These are phyloP conservation scores for Galbula dea DNA, from an alignment of 2,113 vertebrate genomes.

Conservation along the genomic window DNA sequence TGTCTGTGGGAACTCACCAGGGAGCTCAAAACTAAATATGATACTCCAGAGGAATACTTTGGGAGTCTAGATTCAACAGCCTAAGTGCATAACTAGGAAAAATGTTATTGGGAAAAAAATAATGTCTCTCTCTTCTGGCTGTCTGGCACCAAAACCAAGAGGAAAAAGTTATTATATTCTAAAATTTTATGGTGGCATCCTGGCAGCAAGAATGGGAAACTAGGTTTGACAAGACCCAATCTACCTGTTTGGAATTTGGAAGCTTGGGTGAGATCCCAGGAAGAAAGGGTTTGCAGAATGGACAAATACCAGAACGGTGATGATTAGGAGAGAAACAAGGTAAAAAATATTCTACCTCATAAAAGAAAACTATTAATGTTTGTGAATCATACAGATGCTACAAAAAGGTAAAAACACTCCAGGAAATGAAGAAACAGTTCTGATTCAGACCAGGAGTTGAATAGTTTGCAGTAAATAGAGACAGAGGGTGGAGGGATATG, in stretches of 20 bases:
- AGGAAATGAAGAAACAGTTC: constrained; percentile 16
- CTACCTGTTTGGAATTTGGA: not conserved
- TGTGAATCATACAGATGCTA: constrained; percentile 40
- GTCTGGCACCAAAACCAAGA: not conserved
- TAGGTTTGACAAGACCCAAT: not conserved
- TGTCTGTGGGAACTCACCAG: not conserved
- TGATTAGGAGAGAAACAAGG: not conserved
- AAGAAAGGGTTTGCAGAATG: not conserved
- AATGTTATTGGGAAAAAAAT: not conserved
- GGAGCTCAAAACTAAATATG: not conserved
- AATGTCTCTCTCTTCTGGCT: not conserved
- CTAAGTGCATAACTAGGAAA: not conserved
- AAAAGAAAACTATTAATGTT: not conserved
- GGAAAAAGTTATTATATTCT: not conserved
- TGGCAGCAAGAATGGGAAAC: not conserved
- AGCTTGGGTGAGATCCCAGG: not conserved
- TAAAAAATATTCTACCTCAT: not conserved
- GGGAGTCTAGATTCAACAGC: not conserved
- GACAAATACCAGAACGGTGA: constrained; percentile 49
- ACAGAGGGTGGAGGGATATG: not conserved
- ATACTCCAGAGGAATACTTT: not conserved
- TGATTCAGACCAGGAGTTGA: not conserved
- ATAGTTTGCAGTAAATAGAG: not conserved
- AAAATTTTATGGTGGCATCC: not conserved
- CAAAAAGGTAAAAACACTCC: constrained; percentile 42